These are phyloP conservation scores for Tromatobia lineatoria DNA, from an alignment of 2,888 invertebrate genomes.

Conservation along the genomic window DNA sequence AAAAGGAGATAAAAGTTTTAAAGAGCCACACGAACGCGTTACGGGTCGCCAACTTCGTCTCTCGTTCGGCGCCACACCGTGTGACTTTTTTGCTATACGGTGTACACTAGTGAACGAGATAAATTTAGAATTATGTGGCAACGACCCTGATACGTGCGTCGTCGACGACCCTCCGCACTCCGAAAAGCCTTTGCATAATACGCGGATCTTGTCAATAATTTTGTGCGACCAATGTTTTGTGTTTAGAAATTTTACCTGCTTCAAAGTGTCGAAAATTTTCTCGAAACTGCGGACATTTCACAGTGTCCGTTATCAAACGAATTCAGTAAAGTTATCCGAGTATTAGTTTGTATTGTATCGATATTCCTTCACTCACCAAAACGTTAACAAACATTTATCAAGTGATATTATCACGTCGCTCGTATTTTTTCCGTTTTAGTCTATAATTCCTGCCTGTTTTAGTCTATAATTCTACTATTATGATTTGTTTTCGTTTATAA, in stretches of 20 bases:
- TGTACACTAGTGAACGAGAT: slow-evolving; percentile 41
- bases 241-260: not conserved
- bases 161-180: slow-evolving; percentile 19
- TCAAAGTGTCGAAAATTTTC: not conserved
- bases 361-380: too few species aligned
- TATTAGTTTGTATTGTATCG: too few species aligned
- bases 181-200: not conserved
- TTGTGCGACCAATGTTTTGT: not conserved
- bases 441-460: too few species aligned
- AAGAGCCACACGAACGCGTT: slow-evolving; percentile 51
- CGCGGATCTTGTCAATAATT: slow-evolving; percentile 7
- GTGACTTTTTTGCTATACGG: slow-evolving; percentile 41
- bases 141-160: slow-evolving; percentile 56
- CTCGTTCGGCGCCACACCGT: slow-evolving; percentile 37
- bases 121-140: slow-evolving; percentile 69
- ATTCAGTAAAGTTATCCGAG: not conserved
- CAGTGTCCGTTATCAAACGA: not conserved
- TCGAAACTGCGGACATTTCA: not conserved
- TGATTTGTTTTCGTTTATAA: too few species aligned
- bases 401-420: too few species aligned
- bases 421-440: too few species aligned
- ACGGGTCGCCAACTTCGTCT: slow-evolving; percentile 50
- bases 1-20: slow-evolving; percentile 40
- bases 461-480: too few species aligned
- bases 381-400: too few species aligned